These are phyloP conservation scores for Melanotus villosus DNA, from an alignment of 2,888 invertebrate genomes.

Conservation along the genomic window DNA sequence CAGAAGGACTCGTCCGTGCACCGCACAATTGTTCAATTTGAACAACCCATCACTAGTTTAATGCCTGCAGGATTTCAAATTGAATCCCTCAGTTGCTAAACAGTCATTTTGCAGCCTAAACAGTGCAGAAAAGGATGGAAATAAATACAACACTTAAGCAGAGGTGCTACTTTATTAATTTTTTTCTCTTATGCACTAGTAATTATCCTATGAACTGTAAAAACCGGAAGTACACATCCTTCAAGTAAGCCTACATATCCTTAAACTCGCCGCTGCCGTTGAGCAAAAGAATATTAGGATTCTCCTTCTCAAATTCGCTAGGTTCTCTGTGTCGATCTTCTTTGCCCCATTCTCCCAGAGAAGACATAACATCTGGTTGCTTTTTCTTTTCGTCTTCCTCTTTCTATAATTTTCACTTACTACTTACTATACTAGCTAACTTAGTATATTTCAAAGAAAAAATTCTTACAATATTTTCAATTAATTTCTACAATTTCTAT, in stretches of 20 bases:
- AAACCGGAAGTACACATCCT: background rate
- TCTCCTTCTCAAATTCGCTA: conserved; percentile 83
- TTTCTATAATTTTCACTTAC: conserved; percentile 69
- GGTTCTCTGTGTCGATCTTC: conserved; percentile 80
- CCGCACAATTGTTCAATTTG: too few species aligned
- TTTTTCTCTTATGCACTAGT: too few species aligned
- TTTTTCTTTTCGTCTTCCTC: conserved; percentile 79
- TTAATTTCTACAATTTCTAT: background rate
- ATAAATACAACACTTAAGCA: too few species aligned
- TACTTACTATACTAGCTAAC: background rate
- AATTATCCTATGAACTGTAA: background rate
- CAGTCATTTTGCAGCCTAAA: too few species aligned
- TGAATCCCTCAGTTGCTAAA: too few species aligned
- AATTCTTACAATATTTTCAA: background rate
- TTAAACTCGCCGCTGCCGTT: conserved; percentile 82
- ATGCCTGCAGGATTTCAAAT: too few species aligned
- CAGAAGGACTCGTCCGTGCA: too few species aligned
- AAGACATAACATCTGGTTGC: conserved; percentile 81
- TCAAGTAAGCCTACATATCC: conserved; percentile 77
- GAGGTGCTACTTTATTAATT: too few species aligned
- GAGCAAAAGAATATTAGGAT: conserved; percentile 83
- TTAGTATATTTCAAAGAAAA: background rate
- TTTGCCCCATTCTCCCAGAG: conserved; percentile 81
- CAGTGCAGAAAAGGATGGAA: too few species aligned
- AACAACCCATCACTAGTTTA: too few species aligned